Evolutionary conservation across 2,113 vertebrate species (phyloP).

Genomic region (Caretta caretta): DNA sequence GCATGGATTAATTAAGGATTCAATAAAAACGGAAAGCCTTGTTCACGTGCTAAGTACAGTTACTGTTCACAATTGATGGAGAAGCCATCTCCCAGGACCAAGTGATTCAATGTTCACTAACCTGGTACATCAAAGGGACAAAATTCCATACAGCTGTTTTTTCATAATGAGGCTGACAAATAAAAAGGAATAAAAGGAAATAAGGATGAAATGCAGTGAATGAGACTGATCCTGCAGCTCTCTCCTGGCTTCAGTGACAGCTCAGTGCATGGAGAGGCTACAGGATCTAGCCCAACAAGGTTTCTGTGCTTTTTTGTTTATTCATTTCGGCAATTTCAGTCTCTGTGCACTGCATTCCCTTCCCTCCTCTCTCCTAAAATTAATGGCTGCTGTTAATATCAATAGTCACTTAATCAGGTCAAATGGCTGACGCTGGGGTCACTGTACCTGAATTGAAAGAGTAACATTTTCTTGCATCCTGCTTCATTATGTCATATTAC

Average conservation of each 20-base stretch:
- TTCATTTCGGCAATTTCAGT: not conserved
- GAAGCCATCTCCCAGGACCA: not conserved
- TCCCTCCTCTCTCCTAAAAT: not conserved
- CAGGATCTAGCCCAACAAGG: not conserved
- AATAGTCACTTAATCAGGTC: not conserved
- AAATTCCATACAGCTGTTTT: not conserved
- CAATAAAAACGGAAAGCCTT: not conserved
- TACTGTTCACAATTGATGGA: not conserved
- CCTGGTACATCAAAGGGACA: not conserved
- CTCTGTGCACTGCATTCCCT: not conserved
- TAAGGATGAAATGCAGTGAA: accelerated
- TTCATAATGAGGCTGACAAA: not conserved
- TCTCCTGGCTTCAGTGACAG: not conserved
- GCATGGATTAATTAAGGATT: not conserved
- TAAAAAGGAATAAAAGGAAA: not conserved
- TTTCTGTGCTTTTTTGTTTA: not conserved
- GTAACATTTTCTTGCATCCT: not conserved
- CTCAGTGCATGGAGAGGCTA: accelerated
- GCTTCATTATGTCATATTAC: not conserved
- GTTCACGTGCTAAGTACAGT: not conserved
- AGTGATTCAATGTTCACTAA: not conserved
- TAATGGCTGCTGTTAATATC: no score
- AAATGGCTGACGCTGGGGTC: not conserved
- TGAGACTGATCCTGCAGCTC: not conserved
- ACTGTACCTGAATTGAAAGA: not conserved